Evolutionary conservation across 2,113 vertebrate genomes (phyloP).

Genomic region (Tonatia bakeri): DNA sequence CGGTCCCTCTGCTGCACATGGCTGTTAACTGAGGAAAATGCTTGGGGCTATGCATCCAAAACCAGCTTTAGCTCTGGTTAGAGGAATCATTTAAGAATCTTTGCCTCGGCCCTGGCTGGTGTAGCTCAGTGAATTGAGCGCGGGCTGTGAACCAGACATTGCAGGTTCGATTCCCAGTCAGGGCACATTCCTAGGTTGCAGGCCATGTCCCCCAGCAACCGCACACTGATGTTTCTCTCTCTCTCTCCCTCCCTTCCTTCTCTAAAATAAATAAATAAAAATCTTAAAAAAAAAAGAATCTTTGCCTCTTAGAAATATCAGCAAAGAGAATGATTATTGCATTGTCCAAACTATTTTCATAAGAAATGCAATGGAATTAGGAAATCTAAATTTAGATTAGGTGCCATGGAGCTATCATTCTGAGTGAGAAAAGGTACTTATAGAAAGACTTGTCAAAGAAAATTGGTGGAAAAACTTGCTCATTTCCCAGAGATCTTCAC

Average conservation of each 20-base stretch:
- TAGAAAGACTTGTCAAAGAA: slow-evolving; percentile 45
- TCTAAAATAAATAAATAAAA: no score
- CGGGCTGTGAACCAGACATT: no score
- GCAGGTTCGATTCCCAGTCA: no score
- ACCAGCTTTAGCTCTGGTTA: background rate
- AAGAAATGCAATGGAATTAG: slow-evolving; percentile 39
- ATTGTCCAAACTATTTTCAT: slow-evolving; percentile 36
- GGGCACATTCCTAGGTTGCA: no score
- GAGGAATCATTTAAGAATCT: background rate
- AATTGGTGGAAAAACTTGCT: slow-evolving; percentile 29
- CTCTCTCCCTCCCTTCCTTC: no score
- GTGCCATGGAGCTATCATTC: slow-evolving; percentile 42
- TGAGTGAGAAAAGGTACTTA: slow-evolving; percentile 48
- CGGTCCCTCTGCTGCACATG: no score
- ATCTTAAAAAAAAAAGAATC: no score
- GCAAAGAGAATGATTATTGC: background rate
- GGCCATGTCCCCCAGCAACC: no score
- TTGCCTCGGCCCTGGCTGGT: no score
- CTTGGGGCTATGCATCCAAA: background rate
- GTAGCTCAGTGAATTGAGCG: no score
- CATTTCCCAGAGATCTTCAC: background rate
- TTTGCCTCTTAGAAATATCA: slow-evolving; percentile 7
- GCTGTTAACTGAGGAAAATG: background rate
- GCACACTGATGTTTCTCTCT: no score
- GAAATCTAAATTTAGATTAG: slow-evolving; percentile 62